phyloP scores from a whole-genome alignment of 2,888 invertebrate species.

The Odontomyia ornata region DNA sequence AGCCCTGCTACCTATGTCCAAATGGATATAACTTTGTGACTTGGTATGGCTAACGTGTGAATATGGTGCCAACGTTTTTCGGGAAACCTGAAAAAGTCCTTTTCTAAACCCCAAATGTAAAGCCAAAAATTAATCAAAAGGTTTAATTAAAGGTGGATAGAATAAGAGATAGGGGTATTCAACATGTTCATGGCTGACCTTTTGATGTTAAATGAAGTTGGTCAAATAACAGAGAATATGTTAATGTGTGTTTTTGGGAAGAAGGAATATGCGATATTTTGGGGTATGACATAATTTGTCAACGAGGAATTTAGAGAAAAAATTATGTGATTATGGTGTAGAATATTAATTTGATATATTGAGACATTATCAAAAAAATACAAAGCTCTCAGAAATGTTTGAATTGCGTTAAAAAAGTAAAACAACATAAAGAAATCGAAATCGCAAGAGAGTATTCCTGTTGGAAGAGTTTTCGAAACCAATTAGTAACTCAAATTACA shows the following conservation, averaged over 20 bases:
- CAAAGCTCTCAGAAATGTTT: too few relatives aligned
- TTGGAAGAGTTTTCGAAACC: too few relatives aligned
- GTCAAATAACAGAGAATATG: conserved; percentile 41
- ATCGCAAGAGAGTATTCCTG: too few relatives aligned
- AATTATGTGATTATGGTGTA: too few relatives aligned
- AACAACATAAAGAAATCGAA: too few relatives aligned
- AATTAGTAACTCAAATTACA: too few relatives aligned
- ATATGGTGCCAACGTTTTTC: conserved; percentile 23
- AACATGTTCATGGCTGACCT: conserved; percentile 38
- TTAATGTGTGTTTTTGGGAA: conserved; percentile 18
- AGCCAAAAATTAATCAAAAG: conserved; percentile 44
- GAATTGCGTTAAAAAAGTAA: too few relatives aligned
- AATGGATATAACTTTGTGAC: conserved; percentile 34
- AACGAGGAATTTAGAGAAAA: too few relatives aligned
- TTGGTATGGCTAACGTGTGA: conserved; percentile 33
- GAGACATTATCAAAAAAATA: too few relatives aligned
- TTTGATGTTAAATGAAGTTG: conserved; percentile 39
- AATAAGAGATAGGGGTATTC: conserved; percentile 1
- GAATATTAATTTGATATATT: too few relatives aligned
- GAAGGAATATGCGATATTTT: too few relatives aligned
- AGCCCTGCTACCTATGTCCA: background rate
- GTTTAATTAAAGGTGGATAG: conserved; percentile 43
- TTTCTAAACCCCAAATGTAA: conserved; percentile 30
- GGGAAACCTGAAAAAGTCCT: conserved; percentile 29
- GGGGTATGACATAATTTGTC: too few relatives aligned